Evolutionary conservation across 2,797 vertebrate species (phyloP), one percentile per base, ranked within the genome.

Genomic region (Poecile montanus): DNA sequence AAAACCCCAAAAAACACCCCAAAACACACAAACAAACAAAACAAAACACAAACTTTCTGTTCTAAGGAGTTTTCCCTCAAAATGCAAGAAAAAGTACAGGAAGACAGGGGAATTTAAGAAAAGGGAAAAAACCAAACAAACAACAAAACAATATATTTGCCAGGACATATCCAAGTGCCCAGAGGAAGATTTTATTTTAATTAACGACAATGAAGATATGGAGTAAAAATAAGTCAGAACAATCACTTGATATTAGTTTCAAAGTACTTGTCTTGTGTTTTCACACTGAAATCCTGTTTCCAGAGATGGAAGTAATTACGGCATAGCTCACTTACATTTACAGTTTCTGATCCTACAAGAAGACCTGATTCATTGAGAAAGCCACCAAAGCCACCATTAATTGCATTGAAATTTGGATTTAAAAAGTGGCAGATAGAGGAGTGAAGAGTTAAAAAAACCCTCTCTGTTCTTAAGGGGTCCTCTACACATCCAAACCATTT

Each of bases 141-240:
- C 60, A 6, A 47, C 6, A 30, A 36, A 56, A 58, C 12, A 19
- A 53, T 30, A 45, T 23, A 94, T 50, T 94, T 89, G 47, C 70
- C 60, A 86, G 79, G 73, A 88, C 67, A 22, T 22, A 79, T 40
- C 47, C 50, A 45, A 95, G 48, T 45, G 32, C 12, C 40, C 10
- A 9, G 19, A 21, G 72, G 88, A 82, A 66, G 57, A 87, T 79
- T 87, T 91, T 65, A 53, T 54, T 94, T 94, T 94, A 90, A 95
- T 89, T 95, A 96, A 92, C 75, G 54, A 51, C 53, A 47, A n/a
- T 51, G 72, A 80, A 68, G 13, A 76, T 57, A 86, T 7, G 51
- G 36, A 94, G 23, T 29, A 95, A 32, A 62, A 10, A n/a, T 78
- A 96, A 89, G n/a, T 66, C 84, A 87, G 45, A 84, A 38, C 13